A percentile compares a stretch with the other conserved stretches of the same genome.
phyloP scores from a whole-genome alignment of 1,140 invertebrate genomes.

The Platorchestia sp. region DNA sequence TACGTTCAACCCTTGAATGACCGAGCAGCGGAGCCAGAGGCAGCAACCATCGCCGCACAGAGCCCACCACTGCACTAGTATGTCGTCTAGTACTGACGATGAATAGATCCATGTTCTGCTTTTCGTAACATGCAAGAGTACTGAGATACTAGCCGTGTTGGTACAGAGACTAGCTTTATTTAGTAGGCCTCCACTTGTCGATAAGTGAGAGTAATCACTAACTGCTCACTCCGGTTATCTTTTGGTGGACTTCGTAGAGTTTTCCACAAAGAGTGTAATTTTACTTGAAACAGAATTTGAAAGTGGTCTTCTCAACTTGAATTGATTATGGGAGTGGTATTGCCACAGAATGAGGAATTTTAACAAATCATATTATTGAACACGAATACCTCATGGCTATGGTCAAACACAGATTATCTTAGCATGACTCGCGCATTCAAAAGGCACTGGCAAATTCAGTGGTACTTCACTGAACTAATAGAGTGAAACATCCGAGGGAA shows the following conservation, averaged over 20 bases:
- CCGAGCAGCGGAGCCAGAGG: not conserved
- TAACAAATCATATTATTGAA: not conserved
- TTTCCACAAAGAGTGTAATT: not conserved
- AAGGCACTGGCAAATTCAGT: not conserved
- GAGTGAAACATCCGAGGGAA: not conserved
- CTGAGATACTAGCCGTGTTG: not conserved
- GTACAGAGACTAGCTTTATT: not conserved
- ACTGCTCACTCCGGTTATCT: not conserved
- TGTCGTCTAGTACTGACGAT: not conserved
- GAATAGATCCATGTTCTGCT: not conserved
- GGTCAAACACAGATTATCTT: not conserved
- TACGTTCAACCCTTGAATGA: not conserved
- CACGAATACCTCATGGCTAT: not conserved
- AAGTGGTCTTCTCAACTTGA: not conserved
- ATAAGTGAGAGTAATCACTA: not conserved
- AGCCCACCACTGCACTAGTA: not conserved
- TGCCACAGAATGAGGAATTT: not conserved
- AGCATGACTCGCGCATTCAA: not conserved
- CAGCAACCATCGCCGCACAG: not conserved
- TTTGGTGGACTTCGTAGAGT: not conserved
- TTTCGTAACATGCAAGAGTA: not conserved
- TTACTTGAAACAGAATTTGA: not conserved
- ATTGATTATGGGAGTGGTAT: not conserved
- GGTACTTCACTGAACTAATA: not conserved
- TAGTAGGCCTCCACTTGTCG: not conserved